phyloP scores from a whole-genome alignment of 2,113 vertebrate genomes.

The Mus spicilegus region DNA sequence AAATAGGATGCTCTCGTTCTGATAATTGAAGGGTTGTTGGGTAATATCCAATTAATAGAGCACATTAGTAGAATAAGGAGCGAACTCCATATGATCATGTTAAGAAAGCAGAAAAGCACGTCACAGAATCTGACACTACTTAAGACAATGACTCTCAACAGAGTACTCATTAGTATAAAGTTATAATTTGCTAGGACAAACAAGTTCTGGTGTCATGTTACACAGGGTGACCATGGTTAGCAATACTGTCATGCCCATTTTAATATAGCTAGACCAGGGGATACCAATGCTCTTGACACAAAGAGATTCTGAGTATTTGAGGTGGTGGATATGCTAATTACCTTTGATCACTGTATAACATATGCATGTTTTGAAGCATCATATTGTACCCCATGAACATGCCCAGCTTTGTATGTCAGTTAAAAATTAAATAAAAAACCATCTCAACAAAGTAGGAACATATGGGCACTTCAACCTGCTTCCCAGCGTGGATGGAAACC shows the following conservation, averaged over 20 bases:
- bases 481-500: not conserved
- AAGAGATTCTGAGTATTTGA: not conserved
- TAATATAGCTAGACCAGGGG: not conserved
- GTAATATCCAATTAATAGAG: not conserved
- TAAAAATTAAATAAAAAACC: not conserved
- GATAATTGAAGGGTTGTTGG: constrained; percentile 60
- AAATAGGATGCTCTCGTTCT: not conserved
- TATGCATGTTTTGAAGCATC: not conserved
- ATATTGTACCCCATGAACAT: not conserved
- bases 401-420: not conserved
- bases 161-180: not conserved
- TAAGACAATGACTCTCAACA: not conserved
- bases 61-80: constrained; percentile 1
- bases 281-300: not conserved
- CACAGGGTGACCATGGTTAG: not conserved
- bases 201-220: not conserved
- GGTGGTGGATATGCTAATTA: not conserved
- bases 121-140: constrained; percentile 7
- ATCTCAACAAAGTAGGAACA: not conserved
- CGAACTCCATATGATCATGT: not conserved
- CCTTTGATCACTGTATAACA: not conserved
- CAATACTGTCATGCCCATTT: not conserved
- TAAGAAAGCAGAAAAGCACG: not conserved
- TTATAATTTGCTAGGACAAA: not conserved
- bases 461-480: not conserved